Evolutionary conservation across 2,888 invertebrate species (phyloP), one percentile per base, ranked within the genome.

Genomic region (Drosophila siamana): DNA sequence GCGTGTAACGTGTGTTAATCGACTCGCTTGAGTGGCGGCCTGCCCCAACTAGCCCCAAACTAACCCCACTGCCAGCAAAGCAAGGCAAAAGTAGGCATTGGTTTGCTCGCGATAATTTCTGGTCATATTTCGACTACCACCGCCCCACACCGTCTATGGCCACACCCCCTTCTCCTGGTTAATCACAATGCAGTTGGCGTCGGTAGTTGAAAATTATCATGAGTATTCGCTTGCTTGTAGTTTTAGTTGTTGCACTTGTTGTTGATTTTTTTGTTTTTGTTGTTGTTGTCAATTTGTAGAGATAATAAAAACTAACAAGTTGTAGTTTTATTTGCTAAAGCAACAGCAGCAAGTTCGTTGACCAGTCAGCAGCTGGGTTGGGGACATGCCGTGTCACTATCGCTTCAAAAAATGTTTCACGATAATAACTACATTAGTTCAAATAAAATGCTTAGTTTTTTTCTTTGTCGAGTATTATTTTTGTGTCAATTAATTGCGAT

Each of bases 241-340:
- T 68, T 59, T 52, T 22, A 50, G 54, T 47, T 51, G 65, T 46
- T 33, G 48, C 30, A 30, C 8, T 33, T 61, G 15, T 51, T 52
- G n/a, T n/a, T n/a, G n/a, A n/a, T n/a, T n/a, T n/a, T n/a, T n/a
- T n/a, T n/a, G n/a, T n/a, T n/a, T n/a, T n/a, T n/a, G n/a, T 46
- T 72, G 56, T 71, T 64, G 61, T 74, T 77, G 71, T 69, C 67
- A 67, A 64, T 74, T 72, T 71, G 73, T 71, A 54, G 40, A 82
- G 79, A 80, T 77, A 82, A 77, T 79, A 77, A 77, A 74, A 74
- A 69, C 71, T 74, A 77, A 74, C 78, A 76, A 66, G 55, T 76
- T 73, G 71, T 76, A 63, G 69, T 72, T 72, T 73, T 80, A 64
- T 69, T 69, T 71, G 61, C 69, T 71, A 71, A 62, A 78, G 54